These are phyloP conservation scores for Turritopsis dohrnii DNA, from an alignment of 30 jellyfish, hydroid and myxozoan genomes.

Conservation along the genomic window DNA sequence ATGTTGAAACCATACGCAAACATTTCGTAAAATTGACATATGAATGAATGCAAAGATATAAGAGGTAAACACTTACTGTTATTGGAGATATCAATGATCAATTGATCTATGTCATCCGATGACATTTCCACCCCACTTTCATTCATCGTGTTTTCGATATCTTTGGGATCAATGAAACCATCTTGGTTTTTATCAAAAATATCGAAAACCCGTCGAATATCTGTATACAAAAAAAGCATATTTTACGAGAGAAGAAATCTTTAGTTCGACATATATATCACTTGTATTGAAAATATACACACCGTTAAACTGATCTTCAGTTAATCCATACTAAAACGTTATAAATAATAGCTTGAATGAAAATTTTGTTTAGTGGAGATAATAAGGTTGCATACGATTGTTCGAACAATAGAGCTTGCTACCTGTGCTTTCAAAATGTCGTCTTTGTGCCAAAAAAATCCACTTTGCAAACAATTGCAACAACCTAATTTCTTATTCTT, in stretches of 20 bases:
- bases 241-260: background rate
- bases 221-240: background rate
- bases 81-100: background rate
- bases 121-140: background rate
- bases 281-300: too few species aligned
- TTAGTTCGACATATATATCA: too few species aligned
- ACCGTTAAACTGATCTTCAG: background rate
- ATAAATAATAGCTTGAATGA: background rate
- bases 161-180: background rate
- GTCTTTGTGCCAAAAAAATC: background rate
- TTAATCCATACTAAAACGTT: background rate
- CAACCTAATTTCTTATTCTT: background rate
- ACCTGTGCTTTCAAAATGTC: background rate
- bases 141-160: background rate
- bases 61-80: background rate
- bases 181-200: background rate
- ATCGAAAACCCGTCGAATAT: background rate
- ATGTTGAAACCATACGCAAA: too few species aligned
- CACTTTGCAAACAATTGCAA: background rate
- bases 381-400: background rate
- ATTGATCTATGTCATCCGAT: background rate
- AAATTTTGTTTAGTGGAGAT: background rate
- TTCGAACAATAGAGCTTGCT: background rate
- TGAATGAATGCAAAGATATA: background rate
- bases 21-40: too few species aligned